phyloP scores from a whole-genome alignment of 1,140 invertebrate species.

The Dreissena polymorpha region DNA sequence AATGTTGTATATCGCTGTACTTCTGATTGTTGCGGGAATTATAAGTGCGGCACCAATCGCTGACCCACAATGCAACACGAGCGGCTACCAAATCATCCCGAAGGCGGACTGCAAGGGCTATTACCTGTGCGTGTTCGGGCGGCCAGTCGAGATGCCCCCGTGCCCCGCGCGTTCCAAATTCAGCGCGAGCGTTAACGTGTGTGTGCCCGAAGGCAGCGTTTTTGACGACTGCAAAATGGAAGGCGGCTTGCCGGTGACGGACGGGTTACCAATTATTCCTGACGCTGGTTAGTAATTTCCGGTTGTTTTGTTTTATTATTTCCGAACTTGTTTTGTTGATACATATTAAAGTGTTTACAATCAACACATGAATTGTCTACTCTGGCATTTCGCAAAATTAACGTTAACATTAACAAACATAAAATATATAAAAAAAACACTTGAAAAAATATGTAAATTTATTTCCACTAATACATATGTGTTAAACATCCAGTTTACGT shows the following conservation, averaged over 20 bases:
- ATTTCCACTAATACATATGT: too few species aligned
- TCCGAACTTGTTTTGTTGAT: too few species aligned
- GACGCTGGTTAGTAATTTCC: too few species aligned
- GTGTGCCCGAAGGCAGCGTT: slow-evolving; percentile 7
- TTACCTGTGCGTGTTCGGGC: slow-evolving; percentile 10
- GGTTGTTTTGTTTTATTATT: too few species aligned
- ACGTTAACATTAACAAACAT: too few species aligned
- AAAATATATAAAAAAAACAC: too few species aligned
- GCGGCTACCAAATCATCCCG: slow-evolving; percentile 3
- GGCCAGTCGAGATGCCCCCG: slow-evolving; percentile 14
- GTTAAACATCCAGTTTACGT: not conserved
- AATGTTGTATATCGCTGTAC: too few species aligned
- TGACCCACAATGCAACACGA: not conserved
- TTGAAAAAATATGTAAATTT: too few species aligned
- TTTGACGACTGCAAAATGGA: not conserved
- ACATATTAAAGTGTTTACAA: too few species aligned
- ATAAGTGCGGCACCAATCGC: not conserved
- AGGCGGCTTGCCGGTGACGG: not conserved
- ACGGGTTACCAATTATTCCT: not conserved
- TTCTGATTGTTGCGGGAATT: not conserved
- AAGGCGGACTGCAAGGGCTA: slow-evolving; percentile 24
- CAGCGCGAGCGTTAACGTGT: slow-evolving; percentile 4
- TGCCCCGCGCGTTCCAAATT: slow-evolving; percentile 12
- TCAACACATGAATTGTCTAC: too few species aligned
- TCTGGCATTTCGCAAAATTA: too few species aligned